Base-by-base conservation (phyloP, 2,888 invertebrate genomes). In the Chrysolina oricalcia region DNA sequence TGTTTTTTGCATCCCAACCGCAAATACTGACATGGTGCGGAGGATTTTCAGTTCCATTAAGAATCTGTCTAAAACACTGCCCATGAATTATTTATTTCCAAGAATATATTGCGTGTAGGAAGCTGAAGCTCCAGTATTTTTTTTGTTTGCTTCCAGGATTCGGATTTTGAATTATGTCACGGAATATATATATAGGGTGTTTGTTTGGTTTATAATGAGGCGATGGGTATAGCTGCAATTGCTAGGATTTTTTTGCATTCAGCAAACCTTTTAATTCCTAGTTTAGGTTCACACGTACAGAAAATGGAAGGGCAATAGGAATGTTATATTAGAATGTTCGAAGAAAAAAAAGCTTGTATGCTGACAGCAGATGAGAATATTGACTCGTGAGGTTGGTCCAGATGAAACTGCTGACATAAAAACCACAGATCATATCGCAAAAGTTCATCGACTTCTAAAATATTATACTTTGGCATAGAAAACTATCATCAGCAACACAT, bases 121-220 rank as follows among this genome's bases (percentile, higher is more conserved):
- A 48, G 48, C 48, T 48, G 9, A 48, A 8, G 48, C 48, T n/a
- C 48, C 48, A 48, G 48, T 48, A 48, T 48, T 48, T 48, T 48
- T n/a, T 48, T 17, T 48, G 17, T 48, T 48, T 48, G n/a, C 9
- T 17, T 48, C 48, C 48, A 9, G 48, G 48, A 48, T 48, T 48
- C 8, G 35, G 35, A 35, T 8, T 48, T 48, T 48, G 48, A 48
- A 48, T 48, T 17, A 48, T 17, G 48, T 48, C 48, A 48, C 48
- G 48, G 17, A 48, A 17, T 17, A n/a, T 48, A 17, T 17, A 17
- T 17, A n/a, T 48, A 17, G 17, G 48, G 48, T 17, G 48, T 15
- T 43, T 48, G 46, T 17, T 48, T 48, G 11, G 48, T 48, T 48
- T 9, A 9, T 17, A 48, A 17, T 17, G 17, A 17, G 48, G n/a